Evolutionary conservation across 2,888 invertebrate species (phyloP).

Genomic region (Apoderus coryli): DNA sequence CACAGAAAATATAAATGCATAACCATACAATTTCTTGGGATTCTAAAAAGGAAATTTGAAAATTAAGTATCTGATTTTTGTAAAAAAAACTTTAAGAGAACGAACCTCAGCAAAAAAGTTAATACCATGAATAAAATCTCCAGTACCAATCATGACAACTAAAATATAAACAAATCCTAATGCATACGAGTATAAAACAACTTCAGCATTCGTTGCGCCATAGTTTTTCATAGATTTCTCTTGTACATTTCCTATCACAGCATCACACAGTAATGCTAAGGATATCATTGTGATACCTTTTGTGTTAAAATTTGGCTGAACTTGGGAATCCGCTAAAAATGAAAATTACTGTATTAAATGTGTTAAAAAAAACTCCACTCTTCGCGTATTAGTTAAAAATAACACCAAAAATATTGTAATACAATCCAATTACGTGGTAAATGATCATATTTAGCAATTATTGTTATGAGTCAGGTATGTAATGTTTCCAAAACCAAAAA

Average conservation of each 20-base stretch:
- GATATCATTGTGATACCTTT: conserved; percentile 63
- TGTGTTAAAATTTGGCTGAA: conserved; percentile 58
- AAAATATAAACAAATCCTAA: conserved; percentile 76
- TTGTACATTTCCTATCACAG: conserved; percentile 91
- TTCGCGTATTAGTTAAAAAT: too few species aligned
- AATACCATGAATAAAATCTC: conserved; percentile 60
- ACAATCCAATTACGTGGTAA: too few species aligned
- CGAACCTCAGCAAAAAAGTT: conserved; percentile 59
- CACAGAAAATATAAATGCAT: conserved; percentile 72
- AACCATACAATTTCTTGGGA: conserved; percentile 63
- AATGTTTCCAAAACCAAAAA: conserved; percentile 7
- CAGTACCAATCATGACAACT: conserved; percentile 52
- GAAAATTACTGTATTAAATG: too few species aligned
- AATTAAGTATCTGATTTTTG: conserved; percentile 2
- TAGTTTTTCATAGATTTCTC: conserved; percentile 85
- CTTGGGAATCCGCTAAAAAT: conserved; percentile 53
- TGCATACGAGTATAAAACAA: conserved; percentile 83
- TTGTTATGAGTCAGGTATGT: too few species aligned
- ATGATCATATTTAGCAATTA: too few species aligned
- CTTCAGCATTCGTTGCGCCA: conserved; percentile 76
- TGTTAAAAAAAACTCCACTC: conserved; percentile 4
- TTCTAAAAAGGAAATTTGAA: conserved; percentile 40
- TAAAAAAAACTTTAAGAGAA: conserved; percentile 21
- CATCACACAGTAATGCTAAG: conserved; percentile 82
- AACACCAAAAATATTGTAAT: too few species aligned